A percentile compares a stretch with the other conserved stretches of the same genome.
Conservation (phyloP, 2,797 vertebrate species). For the Psittacula derbiana region DNA sequence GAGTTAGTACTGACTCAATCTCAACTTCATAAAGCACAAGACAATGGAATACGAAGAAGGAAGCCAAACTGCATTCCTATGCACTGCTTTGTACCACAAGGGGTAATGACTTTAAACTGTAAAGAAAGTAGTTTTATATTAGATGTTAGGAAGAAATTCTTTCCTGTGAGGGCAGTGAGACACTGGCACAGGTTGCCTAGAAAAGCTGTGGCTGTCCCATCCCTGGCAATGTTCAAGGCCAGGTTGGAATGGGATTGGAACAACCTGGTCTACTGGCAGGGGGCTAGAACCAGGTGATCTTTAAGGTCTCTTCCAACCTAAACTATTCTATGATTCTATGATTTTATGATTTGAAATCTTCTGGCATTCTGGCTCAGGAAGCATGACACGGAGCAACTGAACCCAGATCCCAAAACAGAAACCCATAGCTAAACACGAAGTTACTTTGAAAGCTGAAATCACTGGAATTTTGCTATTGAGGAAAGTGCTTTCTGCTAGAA, state of each 20-base stretch:
- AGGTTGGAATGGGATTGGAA: background rate
- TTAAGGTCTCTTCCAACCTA: background rate
- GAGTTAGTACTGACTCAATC: background rate
- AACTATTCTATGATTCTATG: background rate
- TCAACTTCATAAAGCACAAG: background rate
- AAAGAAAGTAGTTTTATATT: background rate
- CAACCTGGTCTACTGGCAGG: background rate
- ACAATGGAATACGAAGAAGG: rapidly evolving
- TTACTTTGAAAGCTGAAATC: background rate
- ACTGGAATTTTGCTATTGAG: background rate
- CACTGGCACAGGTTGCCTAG: no score
- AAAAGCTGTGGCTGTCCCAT: background rate
- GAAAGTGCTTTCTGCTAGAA: background rate
- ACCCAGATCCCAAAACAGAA: background rate
- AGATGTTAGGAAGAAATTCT: background rate
- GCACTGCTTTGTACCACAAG: rapidly evolving
- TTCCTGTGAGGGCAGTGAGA: no score
- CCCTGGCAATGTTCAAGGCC: background rate
- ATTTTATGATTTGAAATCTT: background rate
- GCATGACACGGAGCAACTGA: background rate
- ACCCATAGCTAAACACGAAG: background rate
- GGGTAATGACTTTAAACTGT: background rate
- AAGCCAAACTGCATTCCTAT: background rate
- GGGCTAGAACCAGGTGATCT: background rate
- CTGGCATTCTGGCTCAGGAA: background rate